Evolutionary conservation across 1,140 invertebrate genomes (phyloP).

Genomic region (Stenopsyche tienmushanensis): DNA sequence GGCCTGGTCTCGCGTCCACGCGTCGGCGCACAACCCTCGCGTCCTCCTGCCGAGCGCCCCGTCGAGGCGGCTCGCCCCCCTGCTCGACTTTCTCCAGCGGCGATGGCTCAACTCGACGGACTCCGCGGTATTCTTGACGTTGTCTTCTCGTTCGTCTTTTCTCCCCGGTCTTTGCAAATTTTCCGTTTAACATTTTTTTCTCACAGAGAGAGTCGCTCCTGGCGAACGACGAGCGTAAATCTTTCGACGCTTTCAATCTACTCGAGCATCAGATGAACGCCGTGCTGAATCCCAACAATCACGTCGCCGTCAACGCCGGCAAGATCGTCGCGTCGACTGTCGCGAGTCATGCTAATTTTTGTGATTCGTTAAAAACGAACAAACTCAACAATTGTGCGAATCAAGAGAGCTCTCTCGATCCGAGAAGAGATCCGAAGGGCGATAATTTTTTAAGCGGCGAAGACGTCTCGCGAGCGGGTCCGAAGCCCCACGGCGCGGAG

Average conservation of each 20-base stretch:
- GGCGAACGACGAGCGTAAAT: conserved; percentile 19
- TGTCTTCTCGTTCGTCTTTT: neutral
- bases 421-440: neutral
- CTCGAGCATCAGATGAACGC: conserved; percentile 33
- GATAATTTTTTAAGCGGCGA: neutral
- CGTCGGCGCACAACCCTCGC: conserved; percentile 88
- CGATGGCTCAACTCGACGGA: conserved; percentile 61
- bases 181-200: conserved; percentile 30
- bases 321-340: neutral
- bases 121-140: conserved; percentile 35
- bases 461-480: too few species aligned
- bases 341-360: neutral
- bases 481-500: too few species aligned
- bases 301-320: neutral
- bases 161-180: conserved; percentile 3
- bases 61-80: conserved; percentile 69
- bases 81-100: conserved; percentile 75
- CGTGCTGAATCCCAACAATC: conserved; percentile 16
- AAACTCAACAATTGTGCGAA: neutral
- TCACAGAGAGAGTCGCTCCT: conserved; percentile 31
- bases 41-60: conserved; percentile 71
- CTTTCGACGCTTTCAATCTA: conserved; percentile 23
- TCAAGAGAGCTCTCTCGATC: too few species aligned
- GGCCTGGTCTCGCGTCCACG: conserved; percentile 83
- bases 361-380: neutral